A percentile compares a stretch with the other conserved stretches of the same genome.
Evolutionary conservation across 92 coral and sea anemone species (phyloP).

Genomic region (Heliopora coerulea): DNA sequence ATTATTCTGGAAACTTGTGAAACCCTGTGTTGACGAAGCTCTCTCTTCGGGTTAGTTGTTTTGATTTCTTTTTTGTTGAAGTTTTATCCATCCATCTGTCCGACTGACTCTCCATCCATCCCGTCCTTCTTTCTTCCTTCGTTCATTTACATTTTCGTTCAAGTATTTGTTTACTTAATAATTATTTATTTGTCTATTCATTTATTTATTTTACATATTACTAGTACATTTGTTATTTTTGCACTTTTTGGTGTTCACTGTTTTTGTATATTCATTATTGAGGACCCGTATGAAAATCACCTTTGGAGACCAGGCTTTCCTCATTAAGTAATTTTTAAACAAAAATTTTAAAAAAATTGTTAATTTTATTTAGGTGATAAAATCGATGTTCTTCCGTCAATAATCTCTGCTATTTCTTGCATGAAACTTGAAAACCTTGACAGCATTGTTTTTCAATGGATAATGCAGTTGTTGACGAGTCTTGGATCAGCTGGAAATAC

Average conservation of each 20-base stretch:
- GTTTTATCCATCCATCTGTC: background rate
- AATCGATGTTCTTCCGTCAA: background rate
- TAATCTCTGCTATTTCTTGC: slow-evolving; percentile 1
- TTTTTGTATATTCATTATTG: too few species aligned
- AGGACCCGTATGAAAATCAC: too few species aligned
- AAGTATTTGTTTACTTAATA: background rate
- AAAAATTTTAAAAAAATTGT: too few species aligned
- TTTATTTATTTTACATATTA: background rate
- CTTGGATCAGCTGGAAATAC: background rate
- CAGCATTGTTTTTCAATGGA: background rate
- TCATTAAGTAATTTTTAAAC: too few species aligned
- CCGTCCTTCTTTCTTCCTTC: background rate
- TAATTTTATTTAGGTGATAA: background rate
- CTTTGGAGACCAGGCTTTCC: too few species aligned
- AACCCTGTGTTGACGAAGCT: slow-evolving; percentile 18
- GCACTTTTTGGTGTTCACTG: too few species aligned
- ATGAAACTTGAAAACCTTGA: background rate
- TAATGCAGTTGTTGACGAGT: background rate
- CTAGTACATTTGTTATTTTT: too few species aligned
- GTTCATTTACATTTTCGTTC: background rate
- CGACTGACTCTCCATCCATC: background rate
- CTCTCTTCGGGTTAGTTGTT: background rate
- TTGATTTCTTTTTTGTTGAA: background rate
- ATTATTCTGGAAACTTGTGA: background rate
- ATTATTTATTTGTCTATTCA: background rate